Evolutionary conservation across 2,113 vertebrate species (phyloP).

Genomic region (Hippocampus barbouri): DNA sequence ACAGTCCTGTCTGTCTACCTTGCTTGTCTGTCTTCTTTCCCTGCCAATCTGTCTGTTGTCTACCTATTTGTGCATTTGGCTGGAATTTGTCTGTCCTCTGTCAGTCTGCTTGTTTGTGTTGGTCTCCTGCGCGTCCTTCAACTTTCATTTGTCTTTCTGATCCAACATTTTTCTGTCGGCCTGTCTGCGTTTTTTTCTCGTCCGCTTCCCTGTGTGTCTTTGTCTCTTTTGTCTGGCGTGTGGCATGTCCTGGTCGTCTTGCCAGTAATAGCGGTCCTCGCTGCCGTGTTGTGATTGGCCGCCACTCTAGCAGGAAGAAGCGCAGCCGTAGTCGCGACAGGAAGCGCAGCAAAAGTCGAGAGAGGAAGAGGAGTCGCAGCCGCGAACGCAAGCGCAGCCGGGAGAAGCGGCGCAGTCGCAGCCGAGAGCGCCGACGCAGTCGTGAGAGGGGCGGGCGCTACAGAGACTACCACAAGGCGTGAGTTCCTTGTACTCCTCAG

Average conservation of each 20-base stretch:
- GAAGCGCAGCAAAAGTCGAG: conserved; percentile 85
- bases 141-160: neutral
- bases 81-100: neutral
- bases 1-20: neutral
- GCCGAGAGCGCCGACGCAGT: conserved; percentile 79
- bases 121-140: neutral
- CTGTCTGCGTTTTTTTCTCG: neutral
- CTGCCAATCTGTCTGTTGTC: too few relatives aligned
- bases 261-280: neutral
- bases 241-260: neutral
- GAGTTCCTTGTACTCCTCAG: conserved; percentile 49
- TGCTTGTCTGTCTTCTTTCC: neutral
- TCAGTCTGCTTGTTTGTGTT: neutral
- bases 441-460: conserved; percentile 86
- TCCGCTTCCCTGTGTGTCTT: neutral
- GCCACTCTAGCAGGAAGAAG: conserved; percentile 78
- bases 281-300: conserved; percentile 19
- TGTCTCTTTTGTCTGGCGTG: neutral
- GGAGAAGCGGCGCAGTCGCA: conserved; percentile 46
- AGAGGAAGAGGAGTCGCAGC: conserved; percentile 82
- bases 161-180: neutral
- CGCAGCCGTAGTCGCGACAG: conserved; percentile 88
- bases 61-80: neutral
- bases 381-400: conserved; percentile 84
- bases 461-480: conserved; percentile 70